Base-by-base conservation (phyloP, 2,797 vertebrate genomes). In the Malurus leucopterus region DNA sequence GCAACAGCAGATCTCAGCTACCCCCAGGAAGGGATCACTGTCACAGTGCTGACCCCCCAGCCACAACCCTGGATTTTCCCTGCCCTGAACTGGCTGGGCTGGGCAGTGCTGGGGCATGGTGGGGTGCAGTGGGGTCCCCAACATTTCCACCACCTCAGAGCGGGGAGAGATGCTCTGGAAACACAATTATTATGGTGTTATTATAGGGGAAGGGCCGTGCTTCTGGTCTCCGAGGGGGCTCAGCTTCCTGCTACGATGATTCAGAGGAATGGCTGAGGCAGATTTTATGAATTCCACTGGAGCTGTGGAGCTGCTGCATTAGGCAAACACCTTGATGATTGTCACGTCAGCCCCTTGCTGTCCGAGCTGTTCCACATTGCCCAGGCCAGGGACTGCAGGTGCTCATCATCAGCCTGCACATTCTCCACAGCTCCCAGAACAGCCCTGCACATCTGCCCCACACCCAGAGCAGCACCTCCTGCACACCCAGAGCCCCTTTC, bases 261-360 rank as follows among this genome's bases (percentile, higher is more conserved):
- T 65, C 91, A 69, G 87, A 61, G 78, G 69, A 70, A 81, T 34
- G 44, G 59, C 40, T 23, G 18, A 84, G 82, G 61, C 78, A 63
- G 49, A 55, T 73, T 72, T 81, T 38, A 34, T 22, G 68, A 76
- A 63, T 82, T 79, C 72, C 64, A 51, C 53, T 53, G 84, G 67
- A 78, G 87, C 78, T 47, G 74, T 41, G 81, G 59, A 84, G 11
- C 40, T 79, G 91, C 78, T 86, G 94, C 87, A 67, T 86, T 59
- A 73, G 64, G 84, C 15, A 29, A 93, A 90, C 47, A 76, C 49
- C 72, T 76, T 67, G 71, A 34, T 2, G 68, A n/a, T 32, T 94
- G 82, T n/a, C 82, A 82, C 44, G 78, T n/a, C 87, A 79, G 89
- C 44, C 84, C 63, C 19, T 34, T 53, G 82, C 79, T 61, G 57